Conservation (phyloP, 2,888 invertebrate species). For the Iphiclides podalirius region DNA sequence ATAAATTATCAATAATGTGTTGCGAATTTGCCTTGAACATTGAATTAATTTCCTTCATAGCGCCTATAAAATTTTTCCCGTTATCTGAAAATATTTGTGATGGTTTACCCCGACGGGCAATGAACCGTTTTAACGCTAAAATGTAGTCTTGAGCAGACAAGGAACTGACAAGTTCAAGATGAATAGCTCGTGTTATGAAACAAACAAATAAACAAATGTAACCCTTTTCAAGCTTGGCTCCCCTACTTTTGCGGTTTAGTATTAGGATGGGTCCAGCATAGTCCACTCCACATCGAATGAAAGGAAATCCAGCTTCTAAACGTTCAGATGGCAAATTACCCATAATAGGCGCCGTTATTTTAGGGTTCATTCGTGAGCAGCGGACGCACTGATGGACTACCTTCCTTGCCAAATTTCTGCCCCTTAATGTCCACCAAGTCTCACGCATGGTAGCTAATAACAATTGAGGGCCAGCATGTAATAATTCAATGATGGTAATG, state of each 20-base stretch:
- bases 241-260: conserved; percentile 30
- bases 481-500: conserved; percentile 6
- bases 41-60: neutral
- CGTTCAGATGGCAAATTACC: conserved; percentile 30
- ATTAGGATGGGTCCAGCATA: conserved; percentile 31
- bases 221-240: conserved; percentile 27
- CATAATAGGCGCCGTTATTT: conserved; percentile 25
- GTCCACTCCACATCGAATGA: conserved; percentile 30
- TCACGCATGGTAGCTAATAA: conserved; percentile 27
- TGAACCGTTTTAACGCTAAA: conserved; percentile 21
- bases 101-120: conserved; percentile 22
- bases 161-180: conserved; percentile 17
- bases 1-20: conserved; percentile 18
- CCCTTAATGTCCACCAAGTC: conserved; percentile 31
- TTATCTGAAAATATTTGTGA: conserved; percentile 16
- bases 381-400: conserved; percentile 9
- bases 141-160: conserved; percentile 16
- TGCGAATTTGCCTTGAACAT: neutral
- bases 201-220: conserved; percentile 31
- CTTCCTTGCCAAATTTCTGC: conserved; percentile 23
- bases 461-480: conserved; percentile 31
- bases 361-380: too few species aligned
- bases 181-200: neutral
- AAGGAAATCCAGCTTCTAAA: conserved; percentile 27
- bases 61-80: conserved; percentile 21